Evolutionary conservation across 1,140 invertebrate species (phyloP).

Genomic region (Akabosia matsudoensis): DNA sequence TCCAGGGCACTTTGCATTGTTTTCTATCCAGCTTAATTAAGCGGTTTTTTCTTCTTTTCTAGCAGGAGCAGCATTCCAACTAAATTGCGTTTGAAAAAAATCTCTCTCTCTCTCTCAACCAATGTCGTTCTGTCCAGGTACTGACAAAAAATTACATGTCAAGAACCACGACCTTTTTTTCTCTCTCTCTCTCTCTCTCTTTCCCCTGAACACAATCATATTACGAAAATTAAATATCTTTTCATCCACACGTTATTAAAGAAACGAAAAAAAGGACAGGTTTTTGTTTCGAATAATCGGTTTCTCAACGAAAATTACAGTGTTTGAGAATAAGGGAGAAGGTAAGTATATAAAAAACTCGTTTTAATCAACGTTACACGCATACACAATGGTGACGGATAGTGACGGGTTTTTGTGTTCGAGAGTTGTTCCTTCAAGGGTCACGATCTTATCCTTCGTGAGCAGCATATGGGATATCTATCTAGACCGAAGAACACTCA

Average conservation of each 20-base stretch:
- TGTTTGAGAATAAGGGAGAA: neutral
- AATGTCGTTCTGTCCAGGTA: too few species aligned
- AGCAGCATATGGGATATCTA: neutral
- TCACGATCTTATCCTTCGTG: neutral
- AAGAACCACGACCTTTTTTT: neutral
- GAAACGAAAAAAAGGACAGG: neutral
- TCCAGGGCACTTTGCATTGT: too few species aligned
- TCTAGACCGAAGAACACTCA: too few species aligned
- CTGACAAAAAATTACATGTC: neutral
- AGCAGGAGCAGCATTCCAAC: neutral
- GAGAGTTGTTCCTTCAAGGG: conserved; percentile 11
- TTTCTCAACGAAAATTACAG: neutral
- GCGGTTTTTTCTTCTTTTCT: neutral
- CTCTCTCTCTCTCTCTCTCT: too few species aligned
- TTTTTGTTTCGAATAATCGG: neutral
- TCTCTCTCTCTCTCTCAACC: neutral
- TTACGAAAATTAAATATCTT: neutral
- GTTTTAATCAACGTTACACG: neutral
- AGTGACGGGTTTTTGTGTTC: too few species aligned
- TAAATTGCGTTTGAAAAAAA: too few species aligned
- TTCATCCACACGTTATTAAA: neutral
- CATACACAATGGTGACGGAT: too few species aligned
- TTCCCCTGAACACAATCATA: neutral
- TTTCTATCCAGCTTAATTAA: too few species aligned
- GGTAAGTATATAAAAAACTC: neutral